These are phyloP conservation scores for Masticophis lateralis DNA, from an alignment of 2,797 vertebrate species.

Conservation along the genomic window DNA sequence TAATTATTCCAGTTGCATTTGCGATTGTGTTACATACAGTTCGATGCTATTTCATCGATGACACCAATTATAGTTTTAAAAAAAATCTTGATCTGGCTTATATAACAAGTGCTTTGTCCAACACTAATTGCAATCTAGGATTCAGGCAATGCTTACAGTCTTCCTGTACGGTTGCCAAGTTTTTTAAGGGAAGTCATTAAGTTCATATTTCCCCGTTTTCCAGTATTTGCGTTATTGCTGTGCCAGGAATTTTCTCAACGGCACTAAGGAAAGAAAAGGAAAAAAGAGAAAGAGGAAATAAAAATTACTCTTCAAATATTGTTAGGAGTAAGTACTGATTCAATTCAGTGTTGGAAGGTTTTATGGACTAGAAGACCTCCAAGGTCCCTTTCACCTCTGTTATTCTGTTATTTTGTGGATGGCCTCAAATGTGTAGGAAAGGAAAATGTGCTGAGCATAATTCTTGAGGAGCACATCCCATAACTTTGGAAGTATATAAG, in stretches of 20 bases:
- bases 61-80: background rate
- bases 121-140: background rate
- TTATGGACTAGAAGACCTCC: background rate
- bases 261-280: background rate
- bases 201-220: background rate
- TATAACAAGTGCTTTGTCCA: background rate
- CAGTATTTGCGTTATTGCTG: background rate
- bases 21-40: background rate
- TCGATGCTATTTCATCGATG: background rate
- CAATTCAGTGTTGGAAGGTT: background rate
- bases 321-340: background rate
- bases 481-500: background rate
- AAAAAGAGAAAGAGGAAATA: background rate
- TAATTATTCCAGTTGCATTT: background rate
- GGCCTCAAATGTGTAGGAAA: background rate
- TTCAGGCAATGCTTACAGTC: background rate
- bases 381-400: background rate
- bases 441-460: background rate
- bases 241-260: background rate
- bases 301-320: background rate
- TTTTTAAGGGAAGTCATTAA: background rate
- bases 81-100: background rate
- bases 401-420: background rate
- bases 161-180: background rate
- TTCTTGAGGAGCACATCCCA: background rate